A percentile compares a stretch with the other conserved stretches of the same genome.
These are phyloP conservation scores for Eueremaeus valkanovi DNA, from an alignment of 2,888 invertebrate genomes.

Conservation along the genomic window DNA sequence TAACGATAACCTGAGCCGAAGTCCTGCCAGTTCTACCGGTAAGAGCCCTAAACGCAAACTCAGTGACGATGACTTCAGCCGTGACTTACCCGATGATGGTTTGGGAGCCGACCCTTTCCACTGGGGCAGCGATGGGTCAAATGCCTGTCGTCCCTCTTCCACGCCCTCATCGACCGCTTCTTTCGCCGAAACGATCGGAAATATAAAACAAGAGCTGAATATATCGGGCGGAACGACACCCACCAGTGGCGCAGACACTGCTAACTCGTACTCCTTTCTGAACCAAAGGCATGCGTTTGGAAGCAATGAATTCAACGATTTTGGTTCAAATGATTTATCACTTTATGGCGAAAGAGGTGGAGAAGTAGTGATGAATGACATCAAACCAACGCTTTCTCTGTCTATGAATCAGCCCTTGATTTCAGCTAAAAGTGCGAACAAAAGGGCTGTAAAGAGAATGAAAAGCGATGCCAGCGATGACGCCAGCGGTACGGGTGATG, in stretches of 20 bases:
- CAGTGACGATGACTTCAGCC: conserved; percentile 48
- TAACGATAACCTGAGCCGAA: conserved; percentile 48
- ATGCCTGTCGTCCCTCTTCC: not conserved
- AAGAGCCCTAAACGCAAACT: conserved; percentile 52
- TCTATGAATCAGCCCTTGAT: conserved; percentile 17
- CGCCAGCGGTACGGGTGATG: conserved; percentile 22
- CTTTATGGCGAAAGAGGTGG: conserved; percentile 3
- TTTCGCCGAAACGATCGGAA: not conserved
- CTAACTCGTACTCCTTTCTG: not conserved
- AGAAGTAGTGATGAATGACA: conserved; percentile 16
- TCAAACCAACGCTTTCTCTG: not conserved
- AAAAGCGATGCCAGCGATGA: conserved; percentile 36
- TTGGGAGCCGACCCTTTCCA: not conserved
- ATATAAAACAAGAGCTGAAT: conserved; percentile 20
- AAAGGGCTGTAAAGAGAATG: conserved; percentile 27
- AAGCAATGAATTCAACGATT: conserved; percentile 15
- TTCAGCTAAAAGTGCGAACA: conserved; percentile 21
- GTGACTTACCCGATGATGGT: conserved; percentile 43
- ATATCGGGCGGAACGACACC: not conserved
- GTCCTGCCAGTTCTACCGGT: conserved; percentile 49
- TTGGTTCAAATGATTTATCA: not conserved
- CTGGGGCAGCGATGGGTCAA: not conserved
- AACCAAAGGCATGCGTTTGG: not conserved
- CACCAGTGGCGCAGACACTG: not conserved
- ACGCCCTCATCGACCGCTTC: conserved; percentile 15